phyloP scores from a whole-genome alignment of 2,113 vertebrate genomes.

The Haplochromis burtoni region DNA sequence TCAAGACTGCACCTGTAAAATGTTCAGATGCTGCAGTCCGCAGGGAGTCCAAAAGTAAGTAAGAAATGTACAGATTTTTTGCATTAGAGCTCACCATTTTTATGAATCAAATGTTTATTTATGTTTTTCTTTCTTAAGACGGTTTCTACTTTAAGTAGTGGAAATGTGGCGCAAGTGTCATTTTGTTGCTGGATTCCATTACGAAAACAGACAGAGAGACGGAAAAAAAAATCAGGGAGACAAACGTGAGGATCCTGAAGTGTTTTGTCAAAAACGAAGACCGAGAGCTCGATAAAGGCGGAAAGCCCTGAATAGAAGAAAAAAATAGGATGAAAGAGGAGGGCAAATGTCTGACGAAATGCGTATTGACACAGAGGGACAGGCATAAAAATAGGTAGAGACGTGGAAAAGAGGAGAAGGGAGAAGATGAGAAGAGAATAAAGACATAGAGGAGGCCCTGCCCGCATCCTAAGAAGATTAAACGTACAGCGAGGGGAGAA shows the following conservation, averaged over 20 bases:
- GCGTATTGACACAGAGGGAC: conserved; percentile 31
- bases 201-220: neutral
- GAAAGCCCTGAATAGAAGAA: neutral
- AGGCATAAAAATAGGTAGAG: conserved; percentile 34
- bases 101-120: neutral
- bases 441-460: conserved; percentile 2
- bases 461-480: conserved; percentile 13
- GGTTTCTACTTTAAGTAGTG: neutral
- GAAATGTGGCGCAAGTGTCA: neutral
- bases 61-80: conserved; percentile 28
- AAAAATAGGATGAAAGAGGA: neutral
- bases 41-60: neutral
- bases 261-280: neutral
- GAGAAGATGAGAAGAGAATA: neutral
- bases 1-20: neutral
- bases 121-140: neutral
- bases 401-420: neutral
- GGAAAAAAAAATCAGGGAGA: neutral
- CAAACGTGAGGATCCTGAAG: neutral
- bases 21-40: neutral
- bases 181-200: neutral
- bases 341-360: conserved; percentile 21
- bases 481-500: neutral
- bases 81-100: neutral
- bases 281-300: neutral